phyloP scores from a whole-genome alignment of 2,113 vertebrate genomes.

The Trematomus loennbergii region DNA sequence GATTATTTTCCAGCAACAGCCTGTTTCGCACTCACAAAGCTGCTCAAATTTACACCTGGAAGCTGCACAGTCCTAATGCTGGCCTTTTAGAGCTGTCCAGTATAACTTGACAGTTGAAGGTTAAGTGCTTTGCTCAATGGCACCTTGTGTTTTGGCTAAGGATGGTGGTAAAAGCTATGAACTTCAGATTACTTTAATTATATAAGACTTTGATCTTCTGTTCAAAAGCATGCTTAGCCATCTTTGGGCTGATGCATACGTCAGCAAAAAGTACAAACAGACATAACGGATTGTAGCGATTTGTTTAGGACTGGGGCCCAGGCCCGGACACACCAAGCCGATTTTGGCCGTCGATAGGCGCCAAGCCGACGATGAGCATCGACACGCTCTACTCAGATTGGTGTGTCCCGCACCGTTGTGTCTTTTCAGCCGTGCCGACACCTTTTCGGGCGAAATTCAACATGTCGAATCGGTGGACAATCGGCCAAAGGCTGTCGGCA shows the following conservation, averaged over 20 bases:
- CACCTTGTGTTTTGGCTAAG: neutral
- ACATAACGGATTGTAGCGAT: neutral
- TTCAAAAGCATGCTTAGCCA: neutral
- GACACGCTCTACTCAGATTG: too few relatives aligned
- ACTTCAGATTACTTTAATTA: neutral
- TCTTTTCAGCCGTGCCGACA: too few relatives aligned
- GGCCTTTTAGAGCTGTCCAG: conserved; percentile 5
- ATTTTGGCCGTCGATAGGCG: too few relatives aligned
- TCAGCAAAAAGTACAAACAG: neutral
- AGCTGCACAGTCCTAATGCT: conserved; percentile 1
- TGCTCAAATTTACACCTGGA: conserved; percentile 37
- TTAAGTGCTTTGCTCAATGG: conserved; percentile 5
- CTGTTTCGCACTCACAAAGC: conserved; percentile 37
- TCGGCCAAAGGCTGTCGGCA: too few relatives aligned
- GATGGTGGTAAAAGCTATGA: neutral
- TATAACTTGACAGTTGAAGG: conserved; percentile 1
- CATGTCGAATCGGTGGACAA: too few relatives aligned
- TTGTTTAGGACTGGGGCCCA: neutral
- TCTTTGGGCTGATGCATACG: neutral
- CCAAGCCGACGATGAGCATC: too few relatives aligned
- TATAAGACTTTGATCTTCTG: neutral
- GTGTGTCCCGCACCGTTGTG: too few relatives aligned
- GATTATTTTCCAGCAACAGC: conserved; percentile 27
- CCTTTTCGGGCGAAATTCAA: too few relatives aligned
- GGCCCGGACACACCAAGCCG: too few relatives aligned